Conservation (phyloP, 2,888 invertebrate genomes). For the Archips xylosteana region DNA sequence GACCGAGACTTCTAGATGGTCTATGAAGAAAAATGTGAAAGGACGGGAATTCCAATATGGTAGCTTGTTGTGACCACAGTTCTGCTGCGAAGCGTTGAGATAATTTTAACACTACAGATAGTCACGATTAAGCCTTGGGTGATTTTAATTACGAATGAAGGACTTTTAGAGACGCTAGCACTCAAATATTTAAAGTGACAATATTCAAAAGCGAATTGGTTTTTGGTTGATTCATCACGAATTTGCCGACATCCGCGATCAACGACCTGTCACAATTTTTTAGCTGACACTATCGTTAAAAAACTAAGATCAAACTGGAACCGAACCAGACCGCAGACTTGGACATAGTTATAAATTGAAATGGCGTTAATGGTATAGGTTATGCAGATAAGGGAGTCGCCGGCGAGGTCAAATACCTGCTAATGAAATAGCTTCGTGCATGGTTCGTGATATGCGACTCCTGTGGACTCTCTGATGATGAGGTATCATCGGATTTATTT, state of each 20-base stretch:
- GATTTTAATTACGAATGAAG: too few species aligned
- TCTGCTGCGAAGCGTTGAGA: too few species aligned
- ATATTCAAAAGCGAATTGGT: not conserved
- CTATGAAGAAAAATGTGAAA: too few species aligned
- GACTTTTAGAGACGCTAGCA: too few species aligned
- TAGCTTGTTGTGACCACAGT: too few species aligned
- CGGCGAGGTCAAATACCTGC: not conserved
- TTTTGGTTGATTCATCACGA: slow-evolving; percentile 18
- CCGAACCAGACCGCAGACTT: slow-evolving; percentile 2
- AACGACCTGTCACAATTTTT: slow-evolving; percentile 15
- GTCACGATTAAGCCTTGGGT: too few species aligned
- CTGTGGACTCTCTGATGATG: too few species aligned
- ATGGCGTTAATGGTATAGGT: not conserved
- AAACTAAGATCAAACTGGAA: not conserved
- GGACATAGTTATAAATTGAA: not conserved
- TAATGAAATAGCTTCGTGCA: not conserved
- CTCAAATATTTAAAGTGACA: not conserved
- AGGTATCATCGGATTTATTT: too few species aligned
- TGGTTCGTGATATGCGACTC: too few species aligned
- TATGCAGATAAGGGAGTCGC: not conserved
- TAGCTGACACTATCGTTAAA: not conserved
- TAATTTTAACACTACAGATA: too few species aligned
- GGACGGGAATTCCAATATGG: too few species aligned
- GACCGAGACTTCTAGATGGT: too few species aligned
- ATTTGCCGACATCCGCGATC: slow-evolving; percentile 32